These are phyloP conservation scores for Tauraco erythrolophus DNA, from an alignment of 2,113 vertebrate genomes.

Conservation along the genomic window DNA sequence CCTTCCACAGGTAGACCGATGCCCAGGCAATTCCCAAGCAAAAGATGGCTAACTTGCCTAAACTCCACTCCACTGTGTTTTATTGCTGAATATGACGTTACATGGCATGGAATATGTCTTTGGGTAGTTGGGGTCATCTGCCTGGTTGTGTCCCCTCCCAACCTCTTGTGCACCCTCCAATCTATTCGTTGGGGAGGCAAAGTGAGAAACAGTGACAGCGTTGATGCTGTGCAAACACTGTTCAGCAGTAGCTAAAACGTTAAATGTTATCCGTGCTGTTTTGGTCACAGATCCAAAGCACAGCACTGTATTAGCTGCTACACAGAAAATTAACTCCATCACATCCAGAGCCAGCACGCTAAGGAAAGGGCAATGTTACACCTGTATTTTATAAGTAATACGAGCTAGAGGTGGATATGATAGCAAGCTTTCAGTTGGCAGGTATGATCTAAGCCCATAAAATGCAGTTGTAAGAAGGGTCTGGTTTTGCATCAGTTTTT, in stretches of 20 bases:
- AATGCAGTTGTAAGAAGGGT: background rate
- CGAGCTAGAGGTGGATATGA: background rate
- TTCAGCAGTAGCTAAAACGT: background rate
- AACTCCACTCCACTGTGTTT: background rate
- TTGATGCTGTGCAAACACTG: background rate
- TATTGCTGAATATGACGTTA: background rate
- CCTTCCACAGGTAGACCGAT: background rate
- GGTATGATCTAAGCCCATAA: background rate
- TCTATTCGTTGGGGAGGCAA: fast-evolving
- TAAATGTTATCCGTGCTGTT: background rate
- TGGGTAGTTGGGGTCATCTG: background rate
- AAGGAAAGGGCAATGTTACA: background rate
- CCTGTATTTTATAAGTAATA: background rate
- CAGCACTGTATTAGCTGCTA: background rate
- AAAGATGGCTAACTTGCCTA: background rate
- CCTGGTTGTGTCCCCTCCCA: background rate
- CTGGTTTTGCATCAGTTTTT: background rate
- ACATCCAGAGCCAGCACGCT: background rate
- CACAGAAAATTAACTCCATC: background rate
- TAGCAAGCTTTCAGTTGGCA: background rate
- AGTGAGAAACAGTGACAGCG: background rate
- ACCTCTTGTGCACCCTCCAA: background rate
- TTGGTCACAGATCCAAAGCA: background rate
- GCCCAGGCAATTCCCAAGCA: background rate
- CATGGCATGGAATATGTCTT: background rate